Evolutionary conservation across 2,113 vertebrate species (phyloP).

Genomic region (Trichechus manatus): DNA sequence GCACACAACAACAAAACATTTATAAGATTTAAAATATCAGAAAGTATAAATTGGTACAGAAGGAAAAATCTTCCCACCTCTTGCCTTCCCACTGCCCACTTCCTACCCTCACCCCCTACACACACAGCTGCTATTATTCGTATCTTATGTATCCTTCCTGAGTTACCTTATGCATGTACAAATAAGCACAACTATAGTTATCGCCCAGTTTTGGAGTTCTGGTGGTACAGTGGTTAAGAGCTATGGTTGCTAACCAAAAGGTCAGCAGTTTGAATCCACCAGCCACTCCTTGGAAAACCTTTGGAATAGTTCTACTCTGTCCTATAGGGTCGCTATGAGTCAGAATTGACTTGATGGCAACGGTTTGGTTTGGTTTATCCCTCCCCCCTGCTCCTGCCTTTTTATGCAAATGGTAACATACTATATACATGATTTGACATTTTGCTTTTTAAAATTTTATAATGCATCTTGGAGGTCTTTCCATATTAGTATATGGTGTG

Average conservation of each 20-base stretch:
- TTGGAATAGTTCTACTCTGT: too few species aligned
- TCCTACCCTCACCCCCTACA: background rate
- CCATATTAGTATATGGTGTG: background rate
- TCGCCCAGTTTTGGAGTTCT: too few species aligned
- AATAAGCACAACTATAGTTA: background rate
- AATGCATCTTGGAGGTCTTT: background rate
- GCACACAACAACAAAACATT: background rate
- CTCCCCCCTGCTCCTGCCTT: too few species aligned
- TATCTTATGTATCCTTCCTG: background rate
- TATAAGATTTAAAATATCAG: background rate
- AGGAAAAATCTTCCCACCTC: background rate
- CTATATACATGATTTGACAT: background rate
- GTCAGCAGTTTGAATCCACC: too few species aligned
- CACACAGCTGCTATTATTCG: fast-evolving
- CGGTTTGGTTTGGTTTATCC: too few species aligned
- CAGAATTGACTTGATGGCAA: too few species aligned
- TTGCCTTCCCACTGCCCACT: background rate
- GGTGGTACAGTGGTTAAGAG: too few species aligned
- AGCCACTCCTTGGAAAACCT: too few species aligned
- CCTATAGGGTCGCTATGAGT: too few species aligned
- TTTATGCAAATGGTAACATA: background rate
- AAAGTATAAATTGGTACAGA: background rate
- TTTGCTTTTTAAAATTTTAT: background rate
- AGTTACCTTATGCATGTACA: background rate
- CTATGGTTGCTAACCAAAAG: too few species aligned